Conservation (phyloP, 2,888 invertebrate genomes). For the Agrotis puta region DNA sequence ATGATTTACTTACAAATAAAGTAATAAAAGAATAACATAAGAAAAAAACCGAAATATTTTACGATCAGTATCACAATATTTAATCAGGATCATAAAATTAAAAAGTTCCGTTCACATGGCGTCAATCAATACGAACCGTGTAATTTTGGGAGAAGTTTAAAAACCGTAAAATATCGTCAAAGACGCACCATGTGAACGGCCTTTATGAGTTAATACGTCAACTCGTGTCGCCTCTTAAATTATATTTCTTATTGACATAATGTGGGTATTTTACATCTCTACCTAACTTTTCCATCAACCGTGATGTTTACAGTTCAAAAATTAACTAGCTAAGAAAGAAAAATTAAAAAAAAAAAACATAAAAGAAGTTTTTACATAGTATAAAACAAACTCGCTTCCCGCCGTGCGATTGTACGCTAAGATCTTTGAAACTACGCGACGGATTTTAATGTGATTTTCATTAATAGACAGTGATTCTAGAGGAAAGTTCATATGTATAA, state of each 20-base stretch:
- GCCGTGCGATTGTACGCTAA: too few species aligned
- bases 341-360: background rate
- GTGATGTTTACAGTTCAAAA: background rate
- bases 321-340: constrained; percentile 19
- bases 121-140: too few species aligned
- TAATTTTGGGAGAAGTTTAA: too few species aligned
- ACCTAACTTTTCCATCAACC: background rate
- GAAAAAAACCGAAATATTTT: background rate
- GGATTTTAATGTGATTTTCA: too few species aligned
- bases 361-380: background rate
- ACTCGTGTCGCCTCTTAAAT: background rate
- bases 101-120: too few species aligned
- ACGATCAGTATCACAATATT: constrained; percentile 4
- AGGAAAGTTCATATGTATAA: too few species aligned
- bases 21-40: background rate
- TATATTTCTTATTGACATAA: background rate
- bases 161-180: too few species aligned
- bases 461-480: too few species aligned
- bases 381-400: background rate
- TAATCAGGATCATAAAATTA: background rate
- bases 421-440: too few species aligned
- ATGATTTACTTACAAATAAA: constrained; percentile 5
- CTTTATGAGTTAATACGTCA: background rate
- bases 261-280: background rate
- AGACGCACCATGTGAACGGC: too few species aligned